Percentiles rank a stretch among this genome's conserved stretches.
phyloP scores from a whole-genome alignment of 2,797 vertebrate species.

The Tenualosa thibaudeaui region DNA sequence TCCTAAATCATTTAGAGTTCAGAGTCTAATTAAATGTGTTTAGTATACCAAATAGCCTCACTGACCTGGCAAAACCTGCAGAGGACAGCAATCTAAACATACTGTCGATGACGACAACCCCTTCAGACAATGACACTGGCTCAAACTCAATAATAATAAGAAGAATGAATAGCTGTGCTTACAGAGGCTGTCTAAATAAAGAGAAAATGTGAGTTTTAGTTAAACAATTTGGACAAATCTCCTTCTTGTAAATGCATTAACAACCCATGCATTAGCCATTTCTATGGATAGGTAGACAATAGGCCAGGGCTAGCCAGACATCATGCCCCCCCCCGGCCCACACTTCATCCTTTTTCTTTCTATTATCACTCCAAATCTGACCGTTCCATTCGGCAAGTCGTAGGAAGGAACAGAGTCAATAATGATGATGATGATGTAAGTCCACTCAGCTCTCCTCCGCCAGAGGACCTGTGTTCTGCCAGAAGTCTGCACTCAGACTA shows the following conservation, averaged over 20 bases:
- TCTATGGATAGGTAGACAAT: neutral
- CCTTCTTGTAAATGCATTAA: neutral
- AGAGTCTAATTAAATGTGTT: neutral
- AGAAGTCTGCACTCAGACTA: neutral
- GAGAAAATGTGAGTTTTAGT: neutral
- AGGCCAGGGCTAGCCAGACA: neutral
- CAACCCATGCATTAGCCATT: neutral
- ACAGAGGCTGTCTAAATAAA: neutral
- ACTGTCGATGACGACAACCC: neutral
- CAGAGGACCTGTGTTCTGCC: neutral
- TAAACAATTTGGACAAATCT: neutral
- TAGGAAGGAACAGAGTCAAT: neutral
- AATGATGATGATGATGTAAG: conserved; percentile 18
- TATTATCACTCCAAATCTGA: neutral
- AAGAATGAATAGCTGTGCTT: neutral
- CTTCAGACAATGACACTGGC: neutral
- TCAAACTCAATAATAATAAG: neutral
- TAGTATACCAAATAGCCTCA: neutral
- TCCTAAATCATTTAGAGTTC: conserved; percentile 1
- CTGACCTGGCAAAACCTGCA: neutral
- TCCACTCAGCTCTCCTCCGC: conserved; percentile 18
- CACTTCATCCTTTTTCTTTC: neutral
- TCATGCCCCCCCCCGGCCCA: too few relatives aligned
- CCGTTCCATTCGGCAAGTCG: neutral
- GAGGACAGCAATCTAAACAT: neutral